Percentiles rank a stretch among this genome's conserved stretches.
These are phyloP conservation scores for Halcyon malimbica DNA, from an alignment of 2,113 vertebrate genomes.

Conservation along the genomic window DNA sequence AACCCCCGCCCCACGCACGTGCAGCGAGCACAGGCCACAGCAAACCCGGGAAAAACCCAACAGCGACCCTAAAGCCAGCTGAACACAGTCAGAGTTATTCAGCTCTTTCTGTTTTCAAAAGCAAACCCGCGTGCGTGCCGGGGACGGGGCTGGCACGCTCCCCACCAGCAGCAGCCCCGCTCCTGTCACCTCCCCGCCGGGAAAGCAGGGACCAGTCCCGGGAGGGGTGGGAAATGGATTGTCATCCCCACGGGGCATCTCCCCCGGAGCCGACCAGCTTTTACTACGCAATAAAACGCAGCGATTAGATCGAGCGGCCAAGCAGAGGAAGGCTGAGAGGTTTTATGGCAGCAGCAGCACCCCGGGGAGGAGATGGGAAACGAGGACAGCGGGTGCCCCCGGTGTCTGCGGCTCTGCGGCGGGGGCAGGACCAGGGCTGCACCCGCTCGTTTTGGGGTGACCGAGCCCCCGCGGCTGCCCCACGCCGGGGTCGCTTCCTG, in stretches of 20 bases:
- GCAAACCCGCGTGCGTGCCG: neutral
- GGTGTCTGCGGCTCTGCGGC: neutral
- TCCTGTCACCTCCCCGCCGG: neutral
- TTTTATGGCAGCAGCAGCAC: conserved; percentile 32
- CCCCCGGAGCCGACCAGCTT: neutral
- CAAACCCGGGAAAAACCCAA: neutral
- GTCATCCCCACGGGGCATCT: neutral
- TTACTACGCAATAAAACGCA: neutral
- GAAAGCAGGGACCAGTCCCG: neutral
- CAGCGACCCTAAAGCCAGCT: neutral
- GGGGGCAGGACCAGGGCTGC: neutral
- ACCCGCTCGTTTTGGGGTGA: rapidly evolving
- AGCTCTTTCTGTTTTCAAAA: neutral
- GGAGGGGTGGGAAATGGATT: neutral
- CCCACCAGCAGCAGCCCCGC: neutral
- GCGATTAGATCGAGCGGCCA: neutral
- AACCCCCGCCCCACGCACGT: rapidly evolving
- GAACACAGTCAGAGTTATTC: neutral
- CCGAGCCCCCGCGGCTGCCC: neutral
- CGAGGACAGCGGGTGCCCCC: neutral
- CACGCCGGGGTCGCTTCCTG: rapidly evolving
- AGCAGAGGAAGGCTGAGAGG: neutral
- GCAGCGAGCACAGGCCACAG: rapidly evolving
- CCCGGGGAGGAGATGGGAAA: neutral
- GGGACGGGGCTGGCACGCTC: neutral